Evolutionary conservation across 2,113 vertebrate species (phyloP).

Genomic region (Pionites leucogaster): DNA sequence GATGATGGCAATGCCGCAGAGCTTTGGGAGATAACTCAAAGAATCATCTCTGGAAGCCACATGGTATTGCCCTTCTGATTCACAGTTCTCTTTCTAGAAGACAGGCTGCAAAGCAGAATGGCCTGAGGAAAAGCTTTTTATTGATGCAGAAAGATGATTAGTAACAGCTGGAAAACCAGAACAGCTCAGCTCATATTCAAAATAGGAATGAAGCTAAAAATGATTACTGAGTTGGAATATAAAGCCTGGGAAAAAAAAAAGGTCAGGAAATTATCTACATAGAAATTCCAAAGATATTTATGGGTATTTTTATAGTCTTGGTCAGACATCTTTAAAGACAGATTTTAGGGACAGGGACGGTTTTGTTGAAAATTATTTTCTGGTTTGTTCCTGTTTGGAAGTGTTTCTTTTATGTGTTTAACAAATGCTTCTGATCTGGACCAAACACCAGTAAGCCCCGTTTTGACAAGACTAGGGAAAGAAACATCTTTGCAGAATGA

Average conservation of each 20-base stretch:
- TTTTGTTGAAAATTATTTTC: not conserved
- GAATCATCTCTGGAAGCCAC: not conserved
- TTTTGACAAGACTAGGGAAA: not conserved
- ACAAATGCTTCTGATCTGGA: not conserved
- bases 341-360: not conserved
- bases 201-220: not conserved
- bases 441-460: not conserved
- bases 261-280: not conserved
- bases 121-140: conserved; percentile 6
- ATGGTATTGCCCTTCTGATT: not conserved
- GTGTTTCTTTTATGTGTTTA: not conserved
- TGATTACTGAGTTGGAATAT: not conserved
- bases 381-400: not conserved
- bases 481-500: not conserved
- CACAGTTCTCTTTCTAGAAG: not conserved
- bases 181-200: not conserved
- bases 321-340: not conserved
- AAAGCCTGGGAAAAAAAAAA: not conserved
- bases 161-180: conserved; percentile 26
- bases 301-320: not conserved
- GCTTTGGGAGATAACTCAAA: not conserved
- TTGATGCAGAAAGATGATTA: not conserved
- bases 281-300: not conserved
- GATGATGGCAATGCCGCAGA: not conserved
- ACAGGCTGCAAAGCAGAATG: not conserved